Conservation (phyloP, 2,113 vertebrate species). For the Rhinoptilus africanus region DNA sequence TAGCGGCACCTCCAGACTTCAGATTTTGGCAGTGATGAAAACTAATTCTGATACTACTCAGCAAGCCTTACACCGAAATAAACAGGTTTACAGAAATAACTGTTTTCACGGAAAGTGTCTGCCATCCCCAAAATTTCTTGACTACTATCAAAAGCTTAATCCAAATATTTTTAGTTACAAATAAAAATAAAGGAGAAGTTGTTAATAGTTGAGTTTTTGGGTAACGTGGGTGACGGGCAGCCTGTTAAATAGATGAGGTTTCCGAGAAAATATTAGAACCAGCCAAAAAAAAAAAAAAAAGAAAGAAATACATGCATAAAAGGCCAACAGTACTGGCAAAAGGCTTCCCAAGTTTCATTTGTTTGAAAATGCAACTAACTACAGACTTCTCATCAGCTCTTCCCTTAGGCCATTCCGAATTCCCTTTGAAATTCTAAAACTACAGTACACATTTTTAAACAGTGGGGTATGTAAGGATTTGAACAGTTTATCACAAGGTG, state of each 20-base stretch:
- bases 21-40: conserved; percentile 16
- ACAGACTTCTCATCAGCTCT: neutral
- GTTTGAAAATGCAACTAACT: neutral
- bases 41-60: conserved; percentile 3
- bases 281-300: neutral
- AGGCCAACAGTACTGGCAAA: neutral
- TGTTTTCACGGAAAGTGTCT: neutral
- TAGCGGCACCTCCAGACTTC: neutral
- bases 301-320: neutral
- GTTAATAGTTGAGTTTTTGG: neutral
- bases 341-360: neutral
- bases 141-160: conserved; percentile 15
- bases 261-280: neutral
- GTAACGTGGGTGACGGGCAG: neutral
- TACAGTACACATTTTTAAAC: neutral
- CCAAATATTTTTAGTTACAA: neutral
- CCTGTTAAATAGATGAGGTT: neutral
- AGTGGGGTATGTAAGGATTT: neutral
- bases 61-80: neutral
- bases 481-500: neutral
- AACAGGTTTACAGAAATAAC: neutral
- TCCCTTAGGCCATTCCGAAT: neutral
- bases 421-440: neutral
- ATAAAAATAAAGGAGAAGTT: neutral
- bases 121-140: neutral